phyloP scores from a whole-genome alignment of 1,140 invertebrate genomes.

The Nephila pilipes region DNA sequence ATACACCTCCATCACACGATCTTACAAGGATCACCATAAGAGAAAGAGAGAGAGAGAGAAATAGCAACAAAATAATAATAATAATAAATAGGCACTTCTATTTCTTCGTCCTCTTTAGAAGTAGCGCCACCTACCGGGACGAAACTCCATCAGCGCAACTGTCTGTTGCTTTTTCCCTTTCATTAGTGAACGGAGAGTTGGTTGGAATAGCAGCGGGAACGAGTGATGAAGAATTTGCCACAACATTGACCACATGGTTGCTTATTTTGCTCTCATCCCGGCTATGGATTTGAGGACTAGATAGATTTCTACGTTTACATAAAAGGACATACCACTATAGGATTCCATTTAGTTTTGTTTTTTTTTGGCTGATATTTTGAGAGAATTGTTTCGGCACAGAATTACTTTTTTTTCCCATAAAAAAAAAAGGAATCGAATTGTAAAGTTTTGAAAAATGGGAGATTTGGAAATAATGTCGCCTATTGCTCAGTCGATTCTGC shows the following conservation, averaged over 20 bases:
- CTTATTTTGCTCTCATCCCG: background rate
- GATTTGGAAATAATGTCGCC: conserved; percentile 72
- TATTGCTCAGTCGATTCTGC: conserved; percentile 48
- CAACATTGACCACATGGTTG: conserved; percentile 39
- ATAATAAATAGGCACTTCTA: background rate
- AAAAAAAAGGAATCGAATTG: background rate
- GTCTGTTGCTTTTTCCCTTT: conserved; percentile 42
- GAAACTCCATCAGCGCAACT: conserved; percentile 57
- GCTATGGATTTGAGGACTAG: conserved; percentile 13
- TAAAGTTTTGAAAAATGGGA: conserved; percentile 45
- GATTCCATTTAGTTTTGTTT: background rate
- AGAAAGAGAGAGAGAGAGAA: background rate
- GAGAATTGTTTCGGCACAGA: background rate
- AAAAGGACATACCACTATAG: background rate
- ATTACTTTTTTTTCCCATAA: background rate
- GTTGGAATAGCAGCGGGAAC: background rate
- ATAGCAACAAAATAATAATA: background rate
- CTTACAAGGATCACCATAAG: background rate
- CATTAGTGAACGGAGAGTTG: background rate
- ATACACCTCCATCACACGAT: conserved; percentile 27
- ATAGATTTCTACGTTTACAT: background rate
- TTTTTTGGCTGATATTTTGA: background rate
- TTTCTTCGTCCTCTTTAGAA: background rate
- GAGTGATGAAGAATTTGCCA: background rate
- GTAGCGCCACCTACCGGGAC: conserved; percentile 48